Base-by-base conservation (phyloP, 2,888 invertebrate species). In the Ophion obscuratus region DNA sequence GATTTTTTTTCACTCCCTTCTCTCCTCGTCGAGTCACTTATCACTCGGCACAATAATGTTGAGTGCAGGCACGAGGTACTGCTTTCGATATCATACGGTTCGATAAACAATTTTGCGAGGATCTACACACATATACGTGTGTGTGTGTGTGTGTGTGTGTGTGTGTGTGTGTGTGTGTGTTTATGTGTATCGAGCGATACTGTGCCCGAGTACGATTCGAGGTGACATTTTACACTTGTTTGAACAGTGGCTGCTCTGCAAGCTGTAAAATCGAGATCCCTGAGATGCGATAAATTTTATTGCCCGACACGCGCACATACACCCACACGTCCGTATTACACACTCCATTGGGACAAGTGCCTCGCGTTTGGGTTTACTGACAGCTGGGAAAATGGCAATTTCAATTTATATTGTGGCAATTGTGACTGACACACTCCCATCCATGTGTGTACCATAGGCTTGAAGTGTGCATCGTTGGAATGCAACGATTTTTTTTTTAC, bases 211-310 rank as follows among this genome's bases (percentile, higher is more conserved):
- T 36, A 24, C 59, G 66, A 71, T 62, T 14, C 62, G n/a, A 17
- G 17, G 59, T 66, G 70, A 59, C 27, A 64, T 83, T 83, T 86
- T 76, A 73, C 77, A 77, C 83, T 83, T 70, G 80, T 57, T 73
- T 68, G 77, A 71, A 70, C 77, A 74, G 62, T 73, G 77, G 73
- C 77, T 81, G 82, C 75, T n/a, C 61, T 20, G 76, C 74, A 24
- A 64, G 59, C 62, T 77, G 62, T 81, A 66, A 70, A 77, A 83
- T 81, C 74, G 64, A 14, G 57, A 83, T 81, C 74, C 76, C 66
- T 27, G 53, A 79, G 74, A 24, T 81, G 74, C 66, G 67, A 83
- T 83, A 77, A 81, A 86, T 81, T 83, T 86, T 83, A 83, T 68
- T 59, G 27, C 59, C 11, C 74, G 64, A 80, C 53, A 40, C 24